phyloP scores from a whole-genome alignment of 2,888 invertebrate genomes.

The Neoitamus cyanurus region DNA sequence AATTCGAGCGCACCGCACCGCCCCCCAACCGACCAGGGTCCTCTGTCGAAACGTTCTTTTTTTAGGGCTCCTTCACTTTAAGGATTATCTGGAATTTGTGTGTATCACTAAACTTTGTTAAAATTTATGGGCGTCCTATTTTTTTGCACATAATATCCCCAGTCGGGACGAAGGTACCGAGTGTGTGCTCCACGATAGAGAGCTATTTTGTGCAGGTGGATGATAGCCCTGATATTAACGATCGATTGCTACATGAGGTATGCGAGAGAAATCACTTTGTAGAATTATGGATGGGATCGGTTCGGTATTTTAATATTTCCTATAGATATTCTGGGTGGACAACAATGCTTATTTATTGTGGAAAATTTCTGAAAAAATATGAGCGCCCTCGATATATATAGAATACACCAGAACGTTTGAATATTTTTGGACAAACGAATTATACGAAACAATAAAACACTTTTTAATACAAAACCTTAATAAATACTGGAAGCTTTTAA shows the following conservation, averaged over 20 bases:
- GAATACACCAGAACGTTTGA: not conserved
- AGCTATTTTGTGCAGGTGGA: not conserved
- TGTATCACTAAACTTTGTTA: conserved; percentile 7
- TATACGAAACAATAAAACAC: no score
- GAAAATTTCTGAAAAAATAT: not conserved
- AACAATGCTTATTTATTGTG: not conserved
- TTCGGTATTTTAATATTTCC: not conserved
- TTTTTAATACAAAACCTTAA: no score
- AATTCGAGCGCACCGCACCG: not conserved
- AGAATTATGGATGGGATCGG: not conserved
- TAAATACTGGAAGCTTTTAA: no score
- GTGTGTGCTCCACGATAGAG: not conserved
- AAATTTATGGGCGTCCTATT: conserved; percentile 5
- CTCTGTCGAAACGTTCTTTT: not conserved
- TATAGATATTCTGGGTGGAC: not conserved
- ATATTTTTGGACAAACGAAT: no score
- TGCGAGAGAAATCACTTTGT: not conserved
- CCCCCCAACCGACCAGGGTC: not conserved
- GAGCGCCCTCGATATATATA: not conserved
- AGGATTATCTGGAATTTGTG: conserved; percentile 30
- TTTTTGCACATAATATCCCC: not conserved
- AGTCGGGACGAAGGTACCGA: not conserved
- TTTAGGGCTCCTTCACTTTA: not conserved
- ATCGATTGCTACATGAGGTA: not conserved
- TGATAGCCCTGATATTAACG: not conserved